These are phyloP conservation scores for Aix galericulata DNA, from an alignment of 2,113 vertebrate genomes.

Conservation along the genomic window DNA sequence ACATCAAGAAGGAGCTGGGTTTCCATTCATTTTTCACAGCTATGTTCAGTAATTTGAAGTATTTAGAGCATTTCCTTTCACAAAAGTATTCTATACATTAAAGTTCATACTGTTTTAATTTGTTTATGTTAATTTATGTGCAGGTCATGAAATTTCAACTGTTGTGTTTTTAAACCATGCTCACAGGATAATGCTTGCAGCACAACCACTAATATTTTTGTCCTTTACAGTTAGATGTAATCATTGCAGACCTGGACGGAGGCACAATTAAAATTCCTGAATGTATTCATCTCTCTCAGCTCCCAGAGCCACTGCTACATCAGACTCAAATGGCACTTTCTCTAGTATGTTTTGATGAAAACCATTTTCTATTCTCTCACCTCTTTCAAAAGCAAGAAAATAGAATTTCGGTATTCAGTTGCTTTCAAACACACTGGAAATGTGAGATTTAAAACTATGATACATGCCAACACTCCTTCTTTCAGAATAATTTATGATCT, in stretches of 20 bases:
- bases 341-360: conserved; percentile 78
- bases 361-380: not conserved
- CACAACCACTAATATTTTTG: not conserved
- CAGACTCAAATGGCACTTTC: conserved; percentile 91
- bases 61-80: not conserved
- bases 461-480: not conserved
- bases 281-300: conserved; percentile 94
- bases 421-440: not conserved
- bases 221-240: conserved; percentile 91
- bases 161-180: not conserved
- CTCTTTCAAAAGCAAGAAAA: not conserved
- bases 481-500: not conserved
- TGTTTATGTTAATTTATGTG: not conserved
- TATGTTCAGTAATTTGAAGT: not conserved
- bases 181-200: not conserved
- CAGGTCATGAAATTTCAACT: not conserved
- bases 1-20: not conserved
- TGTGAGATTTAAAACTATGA: not conserved
- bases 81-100: not conserved
- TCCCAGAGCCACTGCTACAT: conserved; percentile 93
- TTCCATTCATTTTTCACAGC: not conserved
- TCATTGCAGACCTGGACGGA: conserved; percentile 97
- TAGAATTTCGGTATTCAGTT: not conserved
- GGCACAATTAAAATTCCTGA: conserved; percentile 98
- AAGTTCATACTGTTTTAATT: not conserved